Evolutionary conservation across 2,888 invertebrate genomes (phyloP).

Genomic region (Cecidostiba fungosa): DNA sequence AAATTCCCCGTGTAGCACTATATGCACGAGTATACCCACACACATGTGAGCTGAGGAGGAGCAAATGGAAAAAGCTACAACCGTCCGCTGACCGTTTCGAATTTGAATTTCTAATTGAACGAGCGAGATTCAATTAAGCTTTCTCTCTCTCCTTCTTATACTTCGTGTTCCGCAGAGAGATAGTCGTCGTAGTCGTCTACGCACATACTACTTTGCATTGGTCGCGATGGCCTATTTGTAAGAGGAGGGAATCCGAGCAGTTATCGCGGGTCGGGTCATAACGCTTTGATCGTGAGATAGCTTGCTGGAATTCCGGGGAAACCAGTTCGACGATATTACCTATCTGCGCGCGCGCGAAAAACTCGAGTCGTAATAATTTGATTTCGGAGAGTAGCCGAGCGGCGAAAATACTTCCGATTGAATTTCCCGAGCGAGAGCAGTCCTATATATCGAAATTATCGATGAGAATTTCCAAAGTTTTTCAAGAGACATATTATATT

Average conservation of each 20-base stretch:
- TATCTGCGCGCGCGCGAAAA: background rate
- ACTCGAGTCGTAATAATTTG: slow-evolving; percentile 15
- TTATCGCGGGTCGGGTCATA: slow-evolving; percentile 16
- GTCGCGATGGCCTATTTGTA: slow-evolving; percentile 19
- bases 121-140: slow-evolving; percentile 75
- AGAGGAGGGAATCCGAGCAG: slow-evolving; percentile 8
- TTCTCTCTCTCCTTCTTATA: slow-evolving; percentile 30
- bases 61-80: slow-evolving; percentile 68
- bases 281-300: slow-evolving; percentile 25
- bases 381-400: background rate
- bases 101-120: slow-evolving; percentile 79
- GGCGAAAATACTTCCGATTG: slow-evolving; percentile 5
- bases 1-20: slow-evolving; percentile 63
- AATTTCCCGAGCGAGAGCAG: background rate
- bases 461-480: background rate
- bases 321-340: slow-evolving; percentile 14
- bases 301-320: background rate
- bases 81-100: slow-evolving; percentile 64
- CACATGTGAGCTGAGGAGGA: slow-evolving; percentile 24
- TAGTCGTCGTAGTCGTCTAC: background rate
- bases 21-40: slow-evolving; percentile 1
- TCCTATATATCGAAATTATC: background rate
- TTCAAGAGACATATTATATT: background rate
- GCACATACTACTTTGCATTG: slow-evolving; percentile 37
- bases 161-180: background rate